Evolutionary conservation across 2,888 invertebrate genomes (phyloP).

Genomic region (Parnassius glacialis): DNA sequence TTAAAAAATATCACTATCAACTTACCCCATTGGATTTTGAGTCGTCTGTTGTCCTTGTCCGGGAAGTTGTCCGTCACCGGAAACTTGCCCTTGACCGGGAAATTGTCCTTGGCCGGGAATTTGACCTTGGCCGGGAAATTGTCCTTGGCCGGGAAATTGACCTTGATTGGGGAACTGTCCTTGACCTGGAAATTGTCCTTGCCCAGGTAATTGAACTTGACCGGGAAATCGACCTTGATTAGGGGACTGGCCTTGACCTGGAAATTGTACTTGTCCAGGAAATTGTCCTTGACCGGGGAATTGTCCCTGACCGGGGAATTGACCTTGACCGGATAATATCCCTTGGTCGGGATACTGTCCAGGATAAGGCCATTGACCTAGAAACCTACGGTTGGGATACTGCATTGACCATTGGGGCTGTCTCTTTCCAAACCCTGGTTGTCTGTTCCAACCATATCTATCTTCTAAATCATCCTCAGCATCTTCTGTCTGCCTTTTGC

Average conservation of each 20-base stretch:
- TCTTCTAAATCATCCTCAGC: conserved; percentile 50
- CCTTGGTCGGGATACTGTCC: conserved; percentile 23
- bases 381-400: conserved; percentile 19
- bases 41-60: conserved; percentile 27
- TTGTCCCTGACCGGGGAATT: conserved; percentile 31
- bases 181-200: neutral
- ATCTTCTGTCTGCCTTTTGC: conserved; percentile 43
- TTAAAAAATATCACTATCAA: neutral
- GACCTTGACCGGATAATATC: conserved; percentile 25
- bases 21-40: conserved; percentile 18
- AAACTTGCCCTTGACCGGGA: conserved; percentile 24
- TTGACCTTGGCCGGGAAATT: conserved; percentile 24
- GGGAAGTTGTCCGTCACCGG: conserved; percentile 29
- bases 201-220: conserved; percentile 3
- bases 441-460: conserved; percentile 48
- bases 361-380: conserved; percentile 19
- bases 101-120: conserved; percentile 20
- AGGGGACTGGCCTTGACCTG: conserved; percentile 28
- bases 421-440: conserved; percentile 6
- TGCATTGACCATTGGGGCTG: conserved; percentile 8
- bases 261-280: conserved; percentile 1
- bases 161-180: conserved; percentile 11
- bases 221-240: conserved; percentile 27
- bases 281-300: conserved; percentile 18
- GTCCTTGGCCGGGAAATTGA: conserved; percentile 17